Base-by-base conservation (phyloP, 2,113 vertebrate genomes). In the Zapus hudsonius region DNA sequence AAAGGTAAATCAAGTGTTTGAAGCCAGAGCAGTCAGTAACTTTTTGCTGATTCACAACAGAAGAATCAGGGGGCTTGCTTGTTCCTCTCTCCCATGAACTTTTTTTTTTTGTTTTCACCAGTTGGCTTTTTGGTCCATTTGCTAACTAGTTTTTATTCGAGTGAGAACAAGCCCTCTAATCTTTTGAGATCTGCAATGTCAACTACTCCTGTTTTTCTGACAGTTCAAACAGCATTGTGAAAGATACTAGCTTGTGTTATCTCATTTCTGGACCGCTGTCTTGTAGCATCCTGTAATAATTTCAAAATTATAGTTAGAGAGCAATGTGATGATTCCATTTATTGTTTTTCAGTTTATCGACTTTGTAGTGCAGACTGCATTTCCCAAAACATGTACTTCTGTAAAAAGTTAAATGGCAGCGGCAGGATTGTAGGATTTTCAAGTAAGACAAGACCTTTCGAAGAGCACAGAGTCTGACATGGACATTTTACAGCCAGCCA, bases 201-300 rank as follows among this genome's bases (percentile, higher is more conserved):
- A 87, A 87, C 22, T 42, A 72, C 57, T 44, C 38, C 4, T 66
- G 57, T 88, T 95, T 95, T 95, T 93, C 81, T 27, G 66, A 78
- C 31, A 89, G 33, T 81, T 94, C 86, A 90, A 88, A 96, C 47
- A 95, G 80, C 47, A 59, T 84, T 87, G 59, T 67, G 90, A 97
- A 96, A 94, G 84, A 87, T 73, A 59, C n/a, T 63, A 86, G 23
- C 25, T 7, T 72, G 7, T 91, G 0, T 86, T 87, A 94, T 90
- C 85, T 94, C 78, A 85, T 89, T 90, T 95, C 82, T 73, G 93
- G n/a, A 40, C 66, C 88, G 87, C 94, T 93, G 40, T 92, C 57
- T 84, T 89, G 63, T 95, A 80, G 83, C 79, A 94, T 96, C 82
- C 86, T 97, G 75, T 96, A 83, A 92, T 81, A 92, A 92, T 19